Base-by-base conservation (phyloP, 2,113 vertebrate species). In the Upupa epops region DNA sequence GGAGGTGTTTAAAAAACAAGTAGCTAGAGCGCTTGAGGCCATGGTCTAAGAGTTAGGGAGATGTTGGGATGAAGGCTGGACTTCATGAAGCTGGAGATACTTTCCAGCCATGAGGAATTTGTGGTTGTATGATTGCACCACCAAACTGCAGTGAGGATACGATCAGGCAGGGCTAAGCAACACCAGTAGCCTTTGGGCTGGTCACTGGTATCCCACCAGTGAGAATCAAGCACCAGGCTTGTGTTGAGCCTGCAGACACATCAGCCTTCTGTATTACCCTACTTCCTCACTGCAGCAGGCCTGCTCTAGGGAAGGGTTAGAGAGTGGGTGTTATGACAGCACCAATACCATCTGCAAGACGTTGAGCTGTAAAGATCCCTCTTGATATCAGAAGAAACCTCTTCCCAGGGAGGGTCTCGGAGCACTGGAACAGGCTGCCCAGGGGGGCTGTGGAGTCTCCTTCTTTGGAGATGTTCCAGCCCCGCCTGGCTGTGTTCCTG, bases 61-160 rank as follows among this genome's bases (percentile, higher is more conserved):
- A n/a, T n/a, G n/a, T n/a, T n/a, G n/a, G n/a, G n/a, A n/a, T n/a
- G n/a, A n/a, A n/a, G n/a, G n/a, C n/a, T n/a, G n/a, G n/a, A n/a
- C n/a, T n/a, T n/a, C n/a, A n/a, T n/a, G n/a, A n/a, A n/a, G n/a
- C n/a, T n/a, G n/a, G n/a, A n/a, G n/a, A n/a, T n/a, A n/a, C n/a
- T n/a, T n/a, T n/a, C n/a, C n/a, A n/a, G n/a, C n/a, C n/a, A n/a
- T n/a, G n/a, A n/a, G n/a, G n/a, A n/a, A n/a, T n/a, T n/a, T n/a
- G n/a, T n/a, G n/a, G n/a, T n/a, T n/a, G n/a, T n/a, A 6, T 1
- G 6, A 9, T 19, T 36, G 2, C 29, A 22, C 9, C 1, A 1
- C 37, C 5, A 5, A 29, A 66, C 52, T 42, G 82, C 40, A 28
- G 37, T 0, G 2, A 45, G 55, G 3, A 0, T 7, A 0, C 2